Conservation (phyloP, 2,797 vertebrate genomes). For the Malurus splendens region DNA sequence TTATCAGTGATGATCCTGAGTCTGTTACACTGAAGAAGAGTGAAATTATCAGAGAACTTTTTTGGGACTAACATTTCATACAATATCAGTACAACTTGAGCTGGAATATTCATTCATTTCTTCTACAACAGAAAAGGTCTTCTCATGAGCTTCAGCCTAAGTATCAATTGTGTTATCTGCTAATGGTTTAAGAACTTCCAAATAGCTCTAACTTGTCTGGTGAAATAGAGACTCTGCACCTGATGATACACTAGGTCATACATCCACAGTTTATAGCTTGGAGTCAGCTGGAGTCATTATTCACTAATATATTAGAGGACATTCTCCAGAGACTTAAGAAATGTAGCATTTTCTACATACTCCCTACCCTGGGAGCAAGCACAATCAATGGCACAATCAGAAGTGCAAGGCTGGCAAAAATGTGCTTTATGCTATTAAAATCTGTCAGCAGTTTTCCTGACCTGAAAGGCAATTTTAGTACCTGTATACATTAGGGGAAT, state of each 20-base stretch:
- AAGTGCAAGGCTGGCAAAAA: neutral
- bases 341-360: neutral
- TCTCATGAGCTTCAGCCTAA: neutral
- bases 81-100: neutral
- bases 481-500: neutral
- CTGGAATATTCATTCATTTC: neutral
- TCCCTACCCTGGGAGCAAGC: accelerated
- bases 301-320: neutral
- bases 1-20: neutral
- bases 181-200: neutral
- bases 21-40: neutral
- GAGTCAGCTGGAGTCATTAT: neutral
- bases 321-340: neutral
- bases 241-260: neutral
- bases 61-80: neutral
- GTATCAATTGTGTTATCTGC: neutral
- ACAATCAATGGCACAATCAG: neutral
- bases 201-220: neutral
- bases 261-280: neutral
- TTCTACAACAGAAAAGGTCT: neutral
- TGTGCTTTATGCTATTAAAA: neutral
- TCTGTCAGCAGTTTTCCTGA: neutral
- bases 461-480: neutral
- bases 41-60: neutral
- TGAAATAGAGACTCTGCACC: neutral